Evolutionary conservation across 1,140 invertebrate genomes (phyloP).

Genomic region (Calycopis cecrops): DNA sequence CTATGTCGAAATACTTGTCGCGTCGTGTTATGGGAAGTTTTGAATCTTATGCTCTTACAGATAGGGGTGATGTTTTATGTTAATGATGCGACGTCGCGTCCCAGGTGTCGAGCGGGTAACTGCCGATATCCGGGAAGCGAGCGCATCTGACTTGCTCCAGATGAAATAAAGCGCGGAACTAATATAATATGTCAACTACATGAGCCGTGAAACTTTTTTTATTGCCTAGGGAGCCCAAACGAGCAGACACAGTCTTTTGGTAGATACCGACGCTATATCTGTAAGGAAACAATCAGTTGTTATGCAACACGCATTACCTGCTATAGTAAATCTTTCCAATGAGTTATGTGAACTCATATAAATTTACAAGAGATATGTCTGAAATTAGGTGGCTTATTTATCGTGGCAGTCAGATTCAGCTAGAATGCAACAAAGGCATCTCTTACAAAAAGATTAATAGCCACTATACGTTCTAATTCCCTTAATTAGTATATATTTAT

Average conservation of each 20-base stretch:
- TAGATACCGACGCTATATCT: too few relatives aligned
- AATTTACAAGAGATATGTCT: too few relatives aligned
- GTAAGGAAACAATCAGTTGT: too few relatives aligned
- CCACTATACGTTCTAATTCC: too few relatives aligned
- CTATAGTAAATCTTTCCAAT: too few relatives aligned
- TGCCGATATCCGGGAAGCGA: conserved; percentile 5
- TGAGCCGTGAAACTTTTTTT: neutral
- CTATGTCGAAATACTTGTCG: conserved; percentile 3
- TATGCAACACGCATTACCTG: too few relatives aligned
- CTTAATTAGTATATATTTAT: too few relatives aligned
- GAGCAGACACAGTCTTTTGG: neutral
- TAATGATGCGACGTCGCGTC: neutral
- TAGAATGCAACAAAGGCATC: too few relatives aligned
- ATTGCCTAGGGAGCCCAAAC: neutral
- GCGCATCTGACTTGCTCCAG: neutral
- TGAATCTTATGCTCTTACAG: neutral
- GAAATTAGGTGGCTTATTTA: too few relatives aligned
- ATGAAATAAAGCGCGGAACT: conserved; percentile 2
- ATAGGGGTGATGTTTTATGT: conserved; percentile 1
- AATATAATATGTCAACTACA: neutral
- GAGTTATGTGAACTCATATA: too few relatives aligned
- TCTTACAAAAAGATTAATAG: too few relatives aligned
- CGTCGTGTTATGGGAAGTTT: neutral
- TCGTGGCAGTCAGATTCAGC: too few relatives aligned
- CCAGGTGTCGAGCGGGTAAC: conserved; percentile 1